These are phyloP conservation scores for Pogonomyrmex californicus DNA, from an alignment of 1,140 invertebrate species.

Conservation along the genomic window DNA sequence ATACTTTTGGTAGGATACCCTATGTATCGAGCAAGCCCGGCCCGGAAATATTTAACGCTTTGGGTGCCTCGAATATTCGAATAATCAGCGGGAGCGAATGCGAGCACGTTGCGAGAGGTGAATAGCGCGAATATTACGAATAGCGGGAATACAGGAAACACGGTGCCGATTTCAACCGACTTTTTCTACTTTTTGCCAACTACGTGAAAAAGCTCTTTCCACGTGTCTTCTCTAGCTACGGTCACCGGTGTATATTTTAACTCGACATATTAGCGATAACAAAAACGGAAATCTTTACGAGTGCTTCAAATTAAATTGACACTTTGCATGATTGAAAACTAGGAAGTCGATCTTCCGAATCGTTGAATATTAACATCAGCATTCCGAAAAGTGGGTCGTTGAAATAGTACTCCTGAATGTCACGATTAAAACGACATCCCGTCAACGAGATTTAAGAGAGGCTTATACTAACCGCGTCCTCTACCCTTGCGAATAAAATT, in stretches of 20 bases:
- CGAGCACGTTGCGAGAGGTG: slow-evolving; percentile 32
- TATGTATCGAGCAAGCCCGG: slow-evolving; percentile 35
- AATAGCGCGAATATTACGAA: slow-evolving; percentile 53
- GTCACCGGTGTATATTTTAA: not conserved
- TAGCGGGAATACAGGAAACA: slow-evolving; percentile 17
- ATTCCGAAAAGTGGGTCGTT: not conserved
- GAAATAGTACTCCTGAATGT: slow-evolving; percentile 7
- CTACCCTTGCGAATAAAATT: not conserved
- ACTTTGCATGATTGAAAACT: slow-evolving; percentile 7
- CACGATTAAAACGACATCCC: slow-evolving; percentile 32
- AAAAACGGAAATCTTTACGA: not conserved
- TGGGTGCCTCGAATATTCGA: slow-evolving; percentile 55
- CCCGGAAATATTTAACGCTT: slow-evolving; percentile 57
- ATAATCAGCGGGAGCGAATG: slow-evolving; percentile 45
- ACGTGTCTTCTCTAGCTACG: not conserved
- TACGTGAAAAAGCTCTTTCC: not conserved
- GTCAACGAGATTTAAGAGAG: slow-evolving; percentile 36
- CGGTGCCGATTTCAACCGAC: not conserved
- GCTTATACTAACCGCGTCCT: not conserved
- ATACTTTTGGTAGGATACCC: slow-evolving; percentile 32
- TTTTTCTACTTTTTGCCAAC: slow-evolving; percentile 9
- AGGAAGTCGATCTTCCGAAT: not conserved
- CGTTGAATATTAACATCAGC: slow-evolving; percentile 43
- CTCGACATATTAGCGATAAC: not conserved
- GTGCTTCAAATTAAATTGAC: slow-evolving; percentile 1